Conservation (phyloP, 2,888 invertebrate species). For the Xestia ashworthii region DNA sequence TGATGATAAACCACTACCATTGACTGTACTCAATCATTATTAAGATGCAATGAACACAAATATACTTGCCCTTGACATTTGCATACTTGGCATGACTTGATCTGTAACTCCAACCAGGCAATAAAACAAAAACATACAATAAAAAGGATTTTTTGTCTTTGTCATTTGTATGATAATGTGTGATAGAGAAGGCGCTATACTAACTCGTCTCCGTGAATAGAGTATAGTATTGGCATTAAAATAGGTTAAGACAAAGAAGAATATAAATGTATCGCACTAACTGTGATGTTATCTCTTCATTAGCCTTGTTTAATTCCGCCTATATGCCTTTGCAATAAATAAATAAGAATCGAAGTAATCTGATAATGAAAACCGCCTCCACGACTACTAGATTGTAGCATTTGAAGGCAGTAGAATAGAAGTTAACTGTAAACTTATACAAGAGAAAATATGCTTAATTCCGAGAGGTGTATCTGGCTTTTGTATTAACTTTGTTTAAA, state of each 20-base stretch:
- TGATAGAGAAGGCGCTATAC: too few species aligned
- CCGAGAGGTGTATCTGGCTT: not conserved
- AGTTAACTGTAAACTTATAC: not conserved
- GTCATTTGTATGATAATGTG: too few species aligned
- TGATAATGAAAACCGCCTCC: conserved; percentile 12
- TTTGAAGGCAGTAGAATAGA: not conserved
- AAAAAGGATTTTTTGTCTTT: too few species aligned
- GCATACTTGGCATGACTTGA: conserved; percentile 44
- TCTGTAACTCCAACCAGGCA: conserved; percentile 21
- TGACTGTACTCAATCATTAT: conserved; percentile 1
- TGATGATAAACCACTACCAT: not conserved
- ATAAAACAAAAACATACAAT: conserved; percentile 17
- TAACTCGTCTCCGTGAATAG: too few species aligned
- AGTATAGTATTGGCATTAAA: not conserved
- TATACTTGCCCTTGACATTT: conserved; percentile 30
- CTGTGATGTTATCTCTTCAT: conserved; percentile 1
- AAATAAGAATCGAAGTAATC: conserved; percentile 1
- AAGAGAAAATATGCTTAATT: not conserved
- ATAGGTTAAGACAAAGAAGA: not conserved
- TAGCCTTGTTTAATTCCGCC: not conserved
- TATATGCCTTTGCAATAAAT: conserved; percentile 7
- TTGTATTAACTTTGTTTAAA: too few species aligned
- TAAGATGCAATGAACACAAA: conserved; percentile 32
- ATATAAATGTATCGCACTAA: not conserved
- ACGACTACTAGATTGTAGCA: not conserved